Evolutionary conservation across 2,888 invertebrate species (phyloP).

Genomic region (Hipparchia semele): DNA sequence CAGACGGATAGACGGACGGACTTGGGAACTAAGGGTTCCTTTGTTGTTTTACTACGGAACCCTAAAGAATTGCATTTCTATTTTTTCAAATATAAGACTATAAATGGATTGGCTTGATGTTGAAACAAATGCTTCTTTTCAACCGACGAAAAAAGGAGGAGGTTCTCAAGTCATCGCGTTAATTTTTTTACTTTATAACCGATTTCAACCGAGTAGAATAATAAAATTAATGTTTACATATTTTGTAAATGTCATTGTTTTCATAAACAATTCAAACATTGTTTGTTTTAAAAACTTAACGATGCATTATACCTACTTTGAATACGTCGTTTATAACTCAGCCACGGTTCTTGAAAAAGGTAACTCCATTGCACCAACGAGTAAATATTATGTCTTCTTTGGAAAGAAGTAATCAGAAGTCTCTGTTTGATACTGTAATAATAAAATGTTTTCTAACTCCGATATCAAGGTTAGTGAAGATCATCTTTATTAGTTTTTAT

Average conservation of each 20-base stretch:
- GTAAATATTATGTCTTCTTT: conserved; percentile 18
- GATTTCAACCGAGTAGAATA: no score
- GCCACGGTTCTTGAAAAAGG: neutral
- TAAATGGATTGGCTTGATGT: no score
- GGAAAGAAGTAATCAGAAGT: conserved; percentile 22
- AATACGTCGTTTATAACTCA: neutral
- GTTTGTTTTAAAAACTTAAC: conserved; percentile 7
- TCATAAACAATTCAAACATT: conserved; percentile 2
- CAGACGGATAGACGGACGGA: no score
- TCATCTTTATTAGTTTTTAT: conserved; percentile 9
- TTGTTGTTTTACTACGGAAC: no score
- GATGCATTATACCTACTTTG: neutral
- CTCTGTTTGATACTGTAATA: conserved; percentile 41
- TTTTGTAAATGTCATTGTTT: neutral
- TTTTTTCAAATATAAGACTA: no score
- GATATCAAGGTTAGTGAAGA: conserved; percentile 49
- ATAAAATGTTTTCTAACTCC: conserved; percentile 49
- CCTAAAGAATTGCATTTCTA: no score
- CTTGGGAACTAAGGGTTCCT: no score
- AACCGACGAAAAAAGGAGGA: no score
- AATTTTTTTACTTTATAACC: no score
- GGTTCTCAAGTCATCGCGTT: no score
- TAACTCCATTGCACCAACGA: neutral
- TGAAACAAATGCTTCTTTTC: no score
- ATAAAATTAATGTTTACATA: neutral